Base-by-base conservation (phyloP, 2,113 vertebrate species). In the Cisticola juncidis region DNA sequence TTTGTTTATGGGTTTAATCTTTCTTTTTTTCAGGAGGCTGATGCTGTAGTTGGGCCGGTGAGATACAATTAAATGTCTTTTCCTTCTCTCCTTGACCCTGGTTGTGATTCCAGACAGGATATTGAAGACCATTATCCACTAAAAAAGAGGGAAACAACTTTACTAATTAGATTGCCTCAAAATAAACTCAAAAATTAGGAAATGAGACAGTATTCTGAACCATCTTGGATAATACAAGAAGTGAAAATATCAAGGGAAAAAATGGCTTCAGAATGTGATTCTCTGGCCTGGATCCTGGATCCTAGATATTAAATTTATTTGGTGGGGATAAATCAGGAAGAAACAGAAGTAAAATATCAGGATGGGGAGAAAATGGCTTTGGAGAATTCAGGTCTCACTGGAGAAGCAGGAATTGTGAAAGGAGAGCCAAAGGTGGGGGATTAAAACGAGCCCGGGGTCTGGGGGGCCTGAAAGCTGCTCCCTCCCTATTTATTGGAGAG, bases 121-220 rank as follows among this genome's bases (percentile, higher is more conserved):
- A n/a, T 1, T 2, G 45, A 45, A n/a, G 1, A 10, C 8, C 5
- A 10, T 20, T 28, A 70, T 12, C 5, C 10, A 12, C 12, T 19
- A 11, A 48, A 36, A 64, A 16, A 51, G 31, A 23, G 15, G 7
- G 22, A 16, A 69, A 12, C 0, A 8, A 71, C 11, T 64, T 65
- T 28, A 29, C 9, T 44, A 26, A 61, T 57, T 14, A 45, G 7
- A 66, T 66, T 40, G 40, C 5, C 7, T 68, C 9, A 42, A 24
- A 86, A 82, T 53, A 73, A 56, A 51, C 9, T 26, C 58, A 61
- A 58, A 60, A 68, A 21, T 7, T 18, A 70, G 9, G 7, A 70
- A 65, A 5, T 19, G 21, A 54, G 29, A 42, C 1, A 24, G 20
- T 15, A 35, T 58, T 88, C 61, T 64, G 25, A 48, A 33, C 6